Base-by-base conservation (phyloP, 2,797 vertebrate species). In the Amphiprion clarkii region DNA sequence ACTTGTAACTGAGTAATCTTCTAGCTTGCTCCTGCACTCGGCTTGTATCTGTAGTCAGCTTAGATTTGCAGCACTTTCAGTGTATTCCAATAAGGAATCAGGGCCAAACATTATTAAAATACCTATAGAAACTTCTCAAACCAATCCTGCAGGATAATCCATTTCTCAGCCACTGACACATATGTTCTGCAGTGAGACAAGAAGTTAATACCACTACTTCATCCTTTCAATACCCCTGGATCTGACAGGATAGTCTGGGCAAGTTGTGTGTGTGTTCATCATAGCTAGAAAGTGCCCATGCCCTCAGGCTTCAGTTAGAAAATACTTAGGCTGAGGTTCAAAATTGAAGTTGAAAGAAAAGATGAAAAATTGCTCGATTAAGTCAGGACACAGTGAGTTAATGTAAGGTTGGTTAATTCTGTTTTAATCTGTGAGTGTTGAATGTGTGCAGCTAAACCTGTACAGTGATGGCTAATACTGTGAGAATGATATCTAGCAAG, bases 201-300 rank as follows among this genome's bases (percentile, higher is more conserved):
- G 9, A 54, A 39, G 19, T 46, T 48, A 71, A 55, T 23, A 63
- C 14, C 4, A 7, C 9, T 25, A 13, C 27, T 53, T n/a, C 33
- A 59, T 52, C 53, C 49, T 36, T 33, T 61, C 53, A 67, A 42
- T 60, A 63, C 51, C 21, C 31, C 52, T 53, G 27, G 36, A 67
- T 56, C 10, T 48, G 8, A 61, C 33, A n/a, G 69, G 56, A 74
- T 49, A 73, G 53, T 2, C 23, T 54, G 53, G 14, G 25, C 25
- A 54, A 29, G 6, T 17, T 29, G 17, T 40, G 33, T 67, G 54
- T 67, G 54, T 71, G 67, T 42, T 78, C 71, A 72, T 77, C 74
- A 70, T 74, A 68, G 44, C n/a, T 39, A 23, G 7, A 36, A 36
- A 31, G 56, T 67, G 29, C 61, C 27, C 55, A 53, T 29, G 53